Conservation (phyloP, 2,888 invertebrate genomes). For the Dendrolimus houi region DNA sequence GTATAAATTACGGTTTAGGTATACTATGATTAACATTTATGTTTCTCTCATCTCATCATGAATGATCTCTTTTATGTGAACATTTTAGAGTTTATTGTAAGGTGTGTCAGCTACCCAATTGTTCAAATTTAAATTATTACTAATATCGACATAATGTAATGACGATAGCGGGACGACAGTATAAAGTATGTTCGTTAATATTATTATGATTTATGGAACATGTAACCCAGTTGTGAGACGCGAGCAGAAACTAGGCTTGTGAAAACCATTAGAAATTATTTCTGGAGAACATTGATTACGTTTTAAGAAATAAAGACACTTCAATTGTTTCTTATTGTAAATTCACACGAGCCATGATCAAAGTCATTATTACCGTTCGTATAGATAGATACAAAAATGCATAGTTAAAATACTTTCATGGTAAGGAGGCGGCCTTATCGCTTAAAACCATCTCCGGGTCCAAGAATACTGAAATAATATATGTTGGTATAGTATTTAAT, state of each 20-base stretch:
- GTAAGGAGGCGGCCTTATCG: not conserved
- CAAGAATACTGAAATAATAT: too few relatives aligned
- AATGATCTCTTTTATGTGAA: too few relatives aligned
- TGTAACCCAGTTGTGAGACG: conserved; percentile 45
- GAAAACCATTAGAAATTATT: conserved; percentile 43
- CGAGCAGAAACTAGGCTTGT: conserved; percentile 26
- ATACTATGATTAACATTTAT: too few relatives aligned
- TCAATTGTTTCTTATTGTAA: not conserved
- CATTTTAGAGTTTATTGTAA: too few relatives aligned
- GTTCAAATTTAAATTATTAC: too few relatives aligned
- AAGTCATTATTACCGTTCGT: not conserved
- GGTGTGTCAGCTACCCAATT: too few relatives aligned
- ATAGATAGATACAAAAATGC: not conserved
- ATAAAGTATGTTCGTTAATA: conserved; percentile 37
- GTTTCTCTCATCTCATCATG: too few relatives aligned
- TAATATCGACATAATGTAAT: not conserved
- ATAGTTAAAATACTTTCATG: not conserved
- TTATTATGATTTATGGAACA: conserved; percentile 57
- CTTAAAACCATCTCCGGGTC: too few relatives aligned
- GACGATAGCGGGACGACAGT: conserved; percentile 10
- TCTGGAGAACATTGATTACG: conserved; percentile 20
- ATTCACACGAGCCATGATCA: not conserved
- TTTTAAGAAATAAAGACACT: conserved; percentile 8
- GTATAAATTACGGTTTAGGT: too few relatives aligned
- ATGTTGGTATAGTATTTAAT: too few relatives aligned